Conservation (phyloP, 2,113 vertebrate genomes). For the Prolemur simus region DNA sequence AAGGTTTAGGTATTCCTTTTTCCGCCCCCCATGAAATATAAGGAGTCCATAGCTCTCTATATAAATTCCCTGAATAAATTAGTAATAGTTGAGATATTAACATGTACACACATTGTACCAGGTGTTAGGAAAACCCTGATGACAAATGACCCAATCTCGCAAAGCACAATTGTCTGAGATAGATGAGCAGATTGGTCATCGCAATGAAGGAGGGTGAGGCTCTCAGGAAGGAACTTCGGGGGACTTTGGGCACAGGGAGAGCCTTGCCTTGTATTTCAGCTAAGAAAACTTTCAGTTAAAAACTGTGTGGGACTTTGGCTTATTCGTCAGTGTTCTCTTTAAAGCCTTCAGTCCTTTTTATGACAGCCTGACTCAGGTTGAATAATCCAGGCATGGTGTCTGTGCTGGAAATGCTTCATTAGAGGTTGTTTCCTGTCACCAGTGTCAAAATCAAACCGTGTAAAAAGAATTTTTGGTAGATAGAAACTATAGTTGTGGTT, state of each 20-base stretch:
- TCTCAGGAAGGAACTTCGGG: too few relatives aligned
- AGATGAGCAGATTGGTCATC: background rate
- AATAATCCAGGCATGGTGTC: background rate
- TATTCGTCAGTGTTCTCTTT: background rate
- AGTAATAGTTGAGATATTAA: background rate
- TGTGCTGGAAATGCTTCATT: background rate
- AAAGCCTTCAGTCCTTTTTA: background rate
- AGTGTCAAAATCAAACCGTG: background rate
- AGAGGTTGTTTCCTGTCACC: background rate
- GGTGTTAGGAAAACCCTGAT: background rate
- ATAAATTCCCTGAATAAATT: background rate
- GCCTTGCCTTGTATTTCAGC: background rate
- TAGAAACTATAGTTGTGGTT: background rate
- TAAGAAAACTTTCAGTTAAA: background rate
- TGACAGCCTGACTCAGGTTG: constrained; percentile 22
- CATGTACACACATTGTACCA: background rate
- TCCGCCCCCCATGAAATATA: background rate
- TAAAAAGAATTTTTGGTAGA: background rate
- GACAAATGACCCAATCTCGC: background rate
- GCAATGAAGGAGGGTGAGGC: background rate
- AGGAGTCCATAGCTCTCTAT: background rate
- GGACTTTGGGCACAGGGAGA: background rate
- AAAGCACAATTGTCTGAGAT: background rate
- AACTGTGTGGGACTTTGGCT: background rate
- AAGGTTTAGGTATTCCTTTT: background rate